Conservation (phyloP, 2,113 vertebrate species). For the Tichodroma muraria region DNA sequence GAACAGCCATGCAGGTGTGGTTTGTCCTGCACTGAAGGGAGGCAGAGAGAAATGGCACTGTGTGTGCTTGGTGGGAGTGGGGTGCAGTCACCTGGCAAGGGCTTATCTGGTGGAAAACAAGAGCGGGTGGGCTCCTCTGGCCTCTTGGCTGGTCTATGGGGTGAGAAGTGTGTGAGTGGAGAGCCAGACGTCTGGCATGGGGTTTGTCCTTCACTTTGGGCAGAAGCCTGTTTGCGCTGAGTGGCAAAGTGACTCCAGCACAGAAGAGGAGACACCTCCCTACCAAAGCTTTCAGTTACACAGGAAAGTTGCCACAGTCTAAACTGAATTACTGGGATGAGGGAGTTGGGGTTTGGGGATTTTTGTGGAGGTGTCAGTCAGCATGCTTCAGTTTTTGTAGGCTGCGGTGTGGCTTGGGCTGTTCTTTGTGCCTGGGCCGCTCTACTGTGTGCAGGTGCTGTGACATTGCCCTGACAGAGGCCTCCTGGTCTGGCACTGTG, state of each 20-base stretch:
- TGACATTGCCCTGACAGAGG: accelerated
- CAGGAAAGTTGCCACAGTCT: neutral
- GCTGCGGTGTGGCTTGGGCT: accelerated
- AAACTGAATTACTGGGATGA: neutral
- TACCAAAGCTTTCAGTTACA: neutral
- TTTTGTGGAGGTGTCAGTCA: neutral
- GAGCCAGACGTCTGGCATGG: neutral
- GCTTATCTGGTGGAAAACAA: neutral
- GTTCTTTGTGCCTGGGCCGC: neutral
- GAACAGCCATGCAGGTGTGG: neutral
- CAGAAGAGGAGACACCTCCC: neutral
- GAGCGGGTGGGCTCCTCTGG: neutral
- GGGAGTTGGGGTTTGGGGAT: neutral
- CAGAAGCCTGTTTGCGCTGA: neutral
- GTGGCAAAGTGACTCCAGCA: neutral
- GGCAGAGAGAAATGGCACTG: neutral
- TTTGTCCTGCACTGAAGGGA: neutral
- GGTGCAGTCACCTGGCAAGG: neutral
- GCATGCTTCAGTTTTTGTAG: neutral
- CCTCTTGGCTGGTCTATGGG: neutral
- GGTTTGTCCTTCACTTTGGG: neutral
- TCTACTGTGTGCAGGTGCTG: accelerated
- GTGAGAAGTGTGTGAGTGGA: neutral
- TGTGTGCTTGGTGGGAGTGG: neutral
- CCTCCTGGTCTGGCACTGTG: neutral